phyloP scores from a whole-genome alignment of 1,140 invertebrate species.

The Matsumurasca onukii region DNA sequence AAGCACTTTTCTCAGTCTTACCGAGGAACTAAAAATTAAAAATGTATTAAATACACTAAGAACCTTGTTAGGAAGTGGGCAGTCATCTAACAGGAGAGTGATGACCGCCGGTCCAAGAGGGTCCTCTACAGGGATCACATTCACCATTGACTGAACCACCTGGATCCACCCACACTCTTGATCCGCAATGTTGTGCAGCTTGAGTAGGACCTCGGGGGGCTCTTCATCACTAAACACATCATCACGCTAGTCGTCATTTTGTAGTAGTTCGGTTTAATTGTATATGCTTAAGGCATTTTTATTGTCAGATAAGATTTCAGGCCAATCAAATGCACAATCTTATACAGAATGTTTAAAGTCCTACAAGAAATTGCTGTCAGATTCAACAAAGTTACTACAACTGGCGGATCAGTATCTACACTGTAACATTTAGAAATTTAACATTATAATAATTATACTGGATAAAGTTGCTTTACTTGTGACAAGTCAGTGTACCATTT shows the following conservation, averaged over 20 bases:
- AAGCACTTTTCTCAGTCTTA: too few relatives aligned
- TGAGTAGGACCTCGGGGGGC: conserved; percentile 78
- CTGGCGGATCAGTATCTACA: too few relatives aligned
- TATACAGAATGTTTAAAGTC: too few relatives aligned
- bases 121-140: conserved; percentile 82
- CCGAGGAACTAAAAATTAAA: neutral
- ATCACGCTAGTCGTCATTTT: conserved; percentile 28
- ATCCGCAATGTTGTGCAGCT: conserved; percentile 84
- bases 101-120: conserved; percentile 90
- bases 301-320: too few relatives aligned
- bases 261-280: neutral
- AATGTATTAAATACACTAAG: conserved; percentile 29
- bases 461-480: too few relatives aligned
- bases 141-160: conserved; percentile 84
- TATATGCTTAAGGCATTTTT: neutral
- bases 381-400: too few relatives aligned
- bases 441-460: too few relatives aligned
- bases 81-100: conserved; percentile 86
- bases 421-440: too few relatives aligned
- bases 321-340: too few relatives aligned
- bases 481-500: too few relatives aligned
- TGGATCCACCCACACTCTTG: conserved; percentile 89
- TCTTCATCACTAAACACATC: conserved; percentile 83
- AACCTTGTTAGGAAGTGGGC: conserved; percentile 85
- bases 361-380: too few relatives aligned